Evolutionary conservation across 2,797 vertebrate genomes (phyloP).

Genomic region (Hippoglossus hippoglossus): DNA sequence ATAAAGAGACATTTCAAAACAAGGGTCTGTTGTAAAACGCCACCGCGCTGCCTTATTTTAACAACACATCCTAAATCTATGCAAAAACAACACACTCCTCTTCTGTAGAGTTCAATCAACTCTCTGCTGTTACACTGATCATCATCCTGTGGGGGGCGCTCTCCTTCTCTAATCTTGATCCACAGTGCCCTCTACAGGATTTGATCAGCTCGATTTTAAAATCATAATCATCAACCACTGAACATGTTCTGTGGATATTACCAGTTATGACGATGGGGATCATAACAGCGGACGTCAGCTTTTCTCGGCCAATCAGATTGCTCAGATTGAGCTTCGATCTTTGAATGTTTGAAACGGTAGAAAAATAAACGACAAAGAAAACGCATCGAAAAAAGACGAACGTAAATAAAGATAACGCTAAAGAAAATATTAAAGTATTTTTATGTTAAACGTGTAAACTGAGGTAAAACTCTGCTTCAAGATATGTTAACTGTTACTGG

Average conservation of each 20-base stretch:
- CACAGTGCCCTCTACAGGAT: neutral
- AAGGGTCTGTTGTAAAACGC: conserved; percentile 4
- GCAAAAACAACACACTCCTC: conserved; percentile 21
- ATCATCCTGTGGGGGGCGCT: neutral
- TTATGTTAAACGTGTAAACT: neutral
- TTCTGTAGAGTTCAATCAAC: neutral
- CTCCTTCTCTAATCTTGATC: neutral
- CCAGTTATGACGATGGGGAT: neutral
- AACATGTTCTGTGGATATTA: too few relatives aligned
- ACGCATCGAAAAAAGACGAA: neutral
- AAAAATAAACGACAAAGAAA: too few relatives aligned
- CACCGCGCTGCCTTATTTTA: conserved; percentile 47
- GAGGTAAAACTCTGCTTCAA: neutral
- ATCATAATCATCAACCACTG: too few relatives aligned
- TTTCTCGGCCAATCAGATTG: neutral
- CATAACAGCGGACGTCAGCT: too few relatives aligned
- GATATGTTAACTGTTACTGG: neutral
- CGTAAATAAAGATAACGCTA: too few relatives aligned
- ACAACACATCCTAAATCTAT: conserved; percentile 31
- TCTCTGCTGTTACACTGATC: neutral
- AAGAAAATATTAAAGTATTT: too few relatives aligned
- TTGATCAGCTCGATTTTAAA: too few relatives aligned
- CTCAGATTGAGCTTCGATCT: neutral
- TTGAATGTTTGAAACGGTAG: neutral
- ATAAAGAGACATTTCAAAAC: conserved; percentile 34